Conservation (phyloP, 2,888 invertebrate genomes). For the Microctonus brassicae region DNA sequence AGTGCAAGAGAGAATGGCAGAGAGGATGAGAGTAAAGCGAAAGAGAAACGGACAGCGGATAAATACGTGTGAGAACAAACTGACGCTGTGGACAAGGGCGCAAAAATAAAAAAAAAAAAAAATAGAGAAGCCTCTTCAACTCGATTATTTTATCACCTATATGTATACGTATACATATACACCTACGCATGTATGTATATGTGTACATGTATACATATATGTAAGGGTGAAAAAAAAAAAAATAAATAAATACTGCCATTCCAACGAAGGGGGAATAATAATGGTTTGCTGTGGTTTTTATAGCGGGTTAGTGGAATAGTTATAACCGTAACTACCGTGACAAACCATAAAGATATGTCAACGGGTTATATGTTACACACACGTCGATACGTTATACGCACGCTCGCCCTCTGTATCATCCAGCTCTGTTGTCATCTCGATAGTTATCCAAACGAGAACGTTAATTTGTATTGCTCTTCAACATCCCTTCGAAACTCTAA, state of each 20-base stretch:
- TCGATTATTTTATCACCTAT: conserved; percentile 31
- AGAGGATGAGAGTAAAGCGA: background rate
- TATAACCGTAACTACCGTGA: conserved; percentile 51
- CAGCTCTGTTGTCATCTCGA: conserved; percentile 12
- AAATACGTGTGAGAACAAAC: background rate
- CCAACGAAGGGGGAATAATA: conserved; percentile 38
- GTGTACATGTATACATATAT: background rate
- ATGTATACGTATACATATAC: conserved; percentile 12
- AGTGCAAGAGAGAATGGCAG: background rate
- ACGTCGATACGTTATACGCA: conserved; percentile 40
- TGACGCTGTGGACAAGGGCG: background rate
- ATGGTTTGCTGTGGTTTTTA: conserved; percentile 1
- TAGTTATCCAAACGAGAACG: background rate
- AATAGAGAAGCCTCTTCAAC: conserved; percentile 1
- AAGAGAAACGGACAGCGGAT: background rate
- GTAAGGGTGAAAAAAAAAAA: conserved; percentile 1
- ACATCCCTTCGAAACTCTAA: too few species aligned
- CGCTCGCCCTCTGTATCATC: conserved; percentile 23
- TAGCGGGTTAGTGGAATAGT: conserved; percentile 38
- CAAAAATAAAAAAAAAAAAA: background rate
- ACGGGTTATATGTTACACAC: conserved; percentile 33
- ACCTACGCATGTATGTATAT: background rate
- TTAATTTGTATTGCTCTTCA: background rate
- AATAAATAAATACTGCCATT: conserved; percentile 29
- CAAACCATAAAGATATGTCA: conserved; percentile 50